Conservation (phyloP, 1,140 invertebrate species). For the Bombus turneri region DNA sequence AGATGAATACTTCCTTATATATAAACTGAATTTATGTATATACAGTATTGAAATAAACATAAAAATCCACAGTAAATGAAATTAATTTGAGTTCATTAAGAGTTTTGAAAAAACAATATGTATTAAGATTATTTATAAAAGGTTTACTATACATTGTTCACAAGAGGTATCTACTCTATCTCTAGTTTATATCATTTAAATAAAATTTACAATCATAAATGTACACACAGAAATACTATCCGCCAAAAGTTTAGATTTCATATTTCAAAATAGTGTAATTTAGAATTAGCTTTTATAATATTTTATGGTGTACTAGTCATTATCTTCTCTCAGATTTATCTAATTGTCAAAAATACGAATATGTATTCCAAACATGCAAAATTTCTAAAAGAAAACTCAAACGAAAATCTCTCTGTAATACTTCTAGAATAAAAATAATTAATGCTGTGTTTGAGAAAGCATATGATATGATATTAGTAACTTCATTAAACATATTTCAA, state of each 20-base stretch:
- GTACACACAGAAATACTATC: constrained; percentile 20
- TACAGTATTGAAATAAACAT: constrained; percentile 60
- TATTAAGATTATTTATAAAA: constrained; percentile 54
- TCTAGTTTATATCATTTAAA: constrained; percentile 19
- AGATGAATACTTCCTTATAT: constrained; percentile 48
- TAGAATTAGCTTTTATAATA: constrained; percentile 20
- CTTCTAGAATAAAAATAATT: constrained; percentile 24
- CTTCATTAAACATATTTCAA: constrained; percentile 16
- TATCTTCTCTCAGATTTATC: neutral
- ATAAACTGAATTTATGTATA: constrained; percentile 61
- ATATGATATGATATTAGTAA: constrained; percentile 38
- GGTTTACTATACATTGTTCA: constrained; percentile 46
- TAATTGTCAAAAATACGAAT: neutral
- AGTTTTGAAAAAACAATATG: constrained; percentile 11
- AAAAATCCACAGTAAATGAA: constrained; percentile 33
- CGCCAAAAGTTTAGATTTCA: neutral
- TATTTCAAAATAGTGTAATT: constrained; percentile 29
- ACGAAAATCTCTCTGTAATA: constrained; percentile 10
- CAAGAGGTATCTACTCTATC: constrained; percentile 12
- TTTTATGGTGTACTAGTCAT: neutral
- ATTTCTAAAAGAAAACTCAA: neutral
- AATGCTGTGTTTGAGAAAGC: constrained; percentile 69
- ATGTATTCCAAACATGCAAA: neutral
- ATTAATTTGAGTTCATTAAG: constrained; percentile 48
- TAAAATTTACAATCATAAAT: constrained; percentile 38